Conservation (phyloP, 1,140 invertebrate genomes). For the Microvelia longipes region DNA sequence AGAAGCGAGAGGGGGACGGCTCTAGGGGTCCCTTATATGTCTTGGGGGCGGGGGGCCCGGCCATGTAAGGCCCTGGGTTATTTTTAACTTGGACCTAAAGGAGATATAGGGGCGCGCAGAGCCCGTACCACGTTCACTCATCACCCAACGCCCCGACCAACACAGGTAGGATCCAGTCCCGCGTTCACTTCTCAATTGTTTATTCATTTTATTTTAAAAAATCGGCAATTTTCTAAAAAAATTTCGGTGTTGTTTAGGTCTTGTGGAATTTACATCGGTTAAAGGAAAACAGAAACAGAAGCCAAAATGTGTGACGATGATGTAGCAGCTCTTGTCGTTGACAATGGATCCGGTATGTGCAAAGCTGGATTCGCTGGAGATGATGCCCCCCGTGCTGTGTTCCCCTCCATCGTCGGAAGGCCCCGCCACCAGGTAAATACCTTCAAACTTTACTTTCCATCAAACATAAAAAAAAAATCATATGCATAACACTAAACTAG, state of each 20-base stretch:
- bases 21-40: not conserved
- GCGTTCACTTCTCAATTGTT: too few species aligned
- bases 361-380: conserved; percentile 83
- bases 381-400: conserved; percentile 74
- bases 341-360: conserved; percentile 83
- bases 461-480: conserved; percentile 72
- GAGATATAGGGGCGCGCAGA: not conserved
- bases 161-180: not conserved
- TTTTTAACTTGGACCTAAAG: not conserved
- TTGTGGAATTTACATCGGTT: not conserved
- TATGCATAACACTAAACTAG: too few species aligned
- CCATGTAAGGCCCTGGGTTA: conserved; percentile 2
- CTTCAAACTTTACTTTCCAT: not conserved
- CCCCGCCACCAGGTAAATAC: conserved; percentile 54
- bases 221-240: too few species aligned
- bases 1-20: not conserved
- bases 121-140: conserved; percentile 9
- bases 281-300: conserved; percentile 10
- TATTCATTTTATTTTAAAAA: too few species aligned
- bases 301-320: conserved; percentile 76
- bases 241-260: not conserved
- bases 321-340: conserved; percentile 70
- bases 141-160: conserved; percentile 5
- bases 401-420: conserved; percentile 71
- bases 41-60: conserved; percentile 4